phyloP scores from a whole-genome alignment of 2,113 vertebrate species.

The Macquaria australasica region DNA sequence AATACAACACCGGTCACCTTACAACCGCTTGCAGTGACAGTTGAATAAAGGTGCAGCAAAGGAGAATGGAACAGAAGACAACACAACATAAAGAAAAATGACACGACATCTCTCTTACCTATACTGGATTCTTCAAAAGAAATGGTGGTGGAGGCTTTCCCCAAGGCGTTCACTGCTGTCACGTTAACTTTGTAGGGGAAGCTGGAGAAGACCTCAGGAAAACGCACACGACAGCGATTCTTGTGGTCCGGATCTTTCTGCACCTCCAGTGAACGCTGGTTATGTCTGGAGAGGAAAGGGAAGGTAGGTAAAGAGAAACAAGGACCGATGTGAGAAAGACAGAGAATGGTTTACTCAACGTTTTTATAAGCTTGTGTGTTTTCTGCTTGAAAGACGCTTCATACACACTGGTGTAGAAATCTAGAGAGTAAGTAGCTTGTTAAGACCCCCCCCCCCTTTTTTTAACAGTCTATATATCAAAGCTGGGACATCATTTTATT shows the following conservation, averaged over 20 bases:
- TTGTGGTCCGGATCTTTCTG: constrained; percentile 91
- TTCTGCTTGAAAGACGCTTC: constrained; percentile 8
- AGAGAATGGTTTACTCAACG: neutral
- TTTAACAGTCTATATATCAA: neutral
- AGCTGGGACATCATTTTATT: neutral
- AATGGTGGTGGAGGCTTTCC: constrained; percentile 85
- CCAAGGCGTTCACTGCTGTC: constrained; percentile 92
- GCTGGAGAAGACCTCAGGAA: constrained; percentile 94
- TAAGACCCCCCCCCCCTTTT: neutral
- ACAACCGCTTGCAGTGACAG: neutral
- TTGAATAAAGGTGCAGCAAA: neutral
- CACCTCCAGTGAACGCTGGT: constrained; percentile 90
- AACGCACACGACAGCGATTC: constrained; percentile 95
- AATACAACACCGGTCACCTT: neutral
- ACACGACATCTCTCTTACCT: constrained; percentile 82
- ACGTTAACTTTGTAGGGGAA: constrained; percentile 94
- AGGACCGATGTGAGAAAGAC: neutral
- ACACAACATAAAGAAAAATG: neutral
- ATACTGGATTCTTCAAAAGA: constrained; percentile 94
- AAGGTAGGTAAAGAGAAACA: neutral
- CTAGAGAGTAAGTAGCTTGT: neutral
- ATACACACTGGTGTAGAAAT: neutral
- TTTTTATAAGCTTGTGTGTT: neutral
- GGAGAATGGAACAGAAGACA: neutral
- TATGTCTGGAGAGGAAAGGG: constrained; percentile 83